Conservation (phyloP, 2,888 invertebrate genomes). For the Epirrita christyi region DNA sequence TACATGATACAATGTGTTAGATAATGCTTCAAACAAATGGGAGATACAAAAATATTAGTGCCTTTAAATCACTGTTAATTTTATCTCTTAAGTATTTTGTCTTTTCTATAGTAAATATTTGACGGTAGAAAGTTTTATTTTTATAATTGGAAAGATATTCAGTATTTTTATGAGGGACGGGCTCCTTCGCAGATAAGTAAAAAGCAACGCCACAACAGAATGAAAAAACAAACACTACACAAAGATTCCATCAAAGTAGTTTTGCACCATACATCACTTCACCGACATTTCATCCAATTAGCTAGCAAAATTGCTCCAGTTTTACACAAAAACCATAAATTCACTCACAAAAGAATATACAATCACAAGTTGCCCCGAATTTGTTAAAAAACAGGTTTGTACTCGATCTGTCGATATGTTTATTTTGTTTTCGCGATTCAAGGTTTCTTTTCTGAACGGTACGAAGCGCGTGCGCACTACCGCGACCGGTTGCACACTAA, state of each 20-base stretch:
- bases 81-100: too few species aligned
- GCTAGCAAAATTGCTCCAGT: not conserved
- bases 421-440: slow-evolving; percentile 15
- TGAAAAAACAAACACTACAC: too few species aligned
- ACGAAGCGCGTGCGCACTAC: slow-evolving; percentile 10
- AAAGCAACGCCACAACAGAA: too few species aligned
- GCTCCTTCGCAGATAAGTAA: too few species aligned
- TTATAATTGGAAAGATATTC: too few species aligned
- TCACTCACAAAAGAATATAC: slow-evolving; percentile 5
- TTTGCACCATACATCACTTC: not conserved
- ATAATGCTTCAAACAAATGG: too few species aligned
- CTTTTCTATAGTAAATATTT: too few species aligned
- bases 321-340: not conserved
- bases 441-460: slow-evolving; percentile 5
- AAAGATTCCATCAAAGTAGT: not conserved
- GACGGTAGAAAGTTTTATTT: too few species aligned
- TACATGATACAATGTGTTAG: too few species aligned
- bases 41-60: too few species aligned
- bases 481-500: slow-evolving; percentile 8
- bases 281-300: not conserved
- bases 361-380: slow-evolving; percentile 1
- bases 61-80: too few species aligned
- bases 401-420: slow-evolving; percentile 23
- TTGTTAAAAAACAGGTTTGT: slow-evolving; percentile 9
- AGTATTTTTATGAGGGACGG: too few species aligned